Evolutionary conservation across 2,113 vertebrate genomes (phyloP), one percentile per base, ranked within the genome.

Genomic region (Stictonetta naevosa): DNA sequence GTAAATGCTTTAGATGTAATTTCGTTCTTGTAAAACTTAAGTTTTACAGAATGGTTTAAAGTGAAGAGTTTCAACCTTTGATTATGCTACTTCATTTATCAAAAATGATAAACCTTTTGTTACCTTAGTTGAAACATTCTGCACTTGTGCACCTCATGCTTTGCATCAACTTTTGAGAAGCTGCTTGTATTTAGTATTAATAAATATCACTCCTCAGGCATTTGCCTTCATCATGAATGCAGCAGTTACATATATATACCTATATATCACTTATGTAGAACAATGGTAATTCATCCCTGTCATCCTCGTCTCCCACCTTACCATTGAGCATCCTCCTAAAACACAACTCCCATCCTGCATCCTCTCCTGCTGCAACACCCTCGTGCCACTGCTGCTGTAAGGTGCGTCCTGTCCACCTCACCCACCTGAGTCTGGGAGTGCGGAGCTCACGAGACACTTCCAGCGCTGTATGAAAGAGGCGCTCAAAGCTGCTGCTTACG

Each of bases 381-480:
- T 74, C 0, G 0, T 55, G 46, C 13, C 19, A 19, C 52, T 0
- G 0, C 21, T 88, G 12, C 14, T 56, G 9, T 29, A 25, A n/a
- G 3, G 17, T 64, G 16, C 2, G 0, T 62, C 44, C 23, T 59
- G 31, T n/a, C 36, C 29, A 5, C 55, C 34, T n/a, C 31, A 17
- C 56, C 40, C 58, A 0, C 71, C 40, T 6, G 0, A 36, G 42
- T 29, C 52, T 3, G 7, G 42, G 56, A 50, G n/a, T 59, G 12
- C 0, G 0, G 28, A 64, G 19, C 52, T 88, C 2, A 3, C 2
- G 9, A 25, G 50, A 5, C 1, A 0, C 50, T 53, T 88, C 55
- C 69, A 22, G 0, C 11, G 63, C 58, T 42, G 46, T 38, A 7
- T 52, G 66, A 60, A 74, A 88, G 58, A 86, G 83, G 42, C 0